Evolutionary conservation across 2,888 invertebrate genomes (phyloP).

Genomic region (Aradus depressus): DNA sequence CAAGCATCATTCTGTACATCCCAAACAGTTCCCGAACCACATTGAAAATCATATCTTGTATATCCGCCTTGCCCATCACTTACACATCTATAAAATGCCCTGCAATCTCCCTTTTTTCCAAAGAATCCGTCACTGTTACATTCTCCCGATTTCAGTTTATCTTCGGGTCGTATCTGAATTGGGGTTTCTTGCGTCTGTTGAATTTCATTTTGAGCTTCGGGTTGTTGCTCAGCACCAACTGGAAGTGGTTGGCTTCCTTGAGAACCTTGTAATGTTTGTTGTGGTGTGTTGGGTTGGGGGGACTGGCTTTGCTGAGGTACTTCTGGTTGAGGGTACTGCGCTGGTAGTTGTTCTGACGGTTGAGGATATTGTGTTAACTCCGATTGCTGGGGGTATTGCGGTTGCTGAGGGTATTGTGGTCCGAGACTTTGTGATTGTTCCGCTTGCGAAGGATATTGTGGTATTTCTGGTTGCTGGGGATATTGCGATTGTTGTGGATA

Average conservation of each 20-base stretch:
- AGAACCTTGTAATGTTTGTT: conserved; percentile 9
- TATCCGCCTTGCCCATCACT: conserved; percentile 33
- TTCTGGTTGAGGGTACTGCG: conserved; percentile 3
- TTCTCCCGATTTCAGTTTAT: conserved; percentile 1
- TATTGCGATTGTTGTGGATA: conserved; percentile 18
- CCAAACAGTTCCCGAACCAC: conserved; percentile 48
- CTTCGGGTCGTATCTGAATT: conserved; percentile 4
- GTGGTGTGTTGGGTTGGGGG: conserved; percentile 7
- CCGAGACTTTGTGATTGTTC: conserved; percentile 16
- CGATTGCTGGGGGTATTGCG: conserved; percentile 18
- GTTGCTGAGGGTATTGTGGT: conserved; percentile 19
- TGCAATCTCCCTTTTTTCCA: conserved; percentile 34
- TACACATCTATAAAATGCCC: conserved; percentile 39
- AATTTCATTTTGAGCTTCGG: conserved; percentile 8
- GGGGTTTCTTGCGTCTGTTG: background rate
- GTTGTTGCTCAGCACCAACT: conserved; percentile 9
- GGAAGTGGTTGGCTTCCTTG: conserved; percentile 6
- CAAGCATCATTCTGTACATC: conserved; percentile 46
- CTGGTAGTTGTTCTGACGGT: conserved; percentile 20
- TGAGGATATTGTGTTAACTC: conserved; percentile 4
- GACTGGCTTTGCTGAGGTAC: background rate
- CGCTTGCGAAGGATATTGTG: conserved; percentile 13
- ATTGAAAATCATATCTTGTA: conserved; percentile 42
- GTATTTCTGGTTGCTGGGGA: conserved; percentile 5
- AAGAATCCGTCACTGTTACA: conserved; percentile 32